Percentiles rank a stretch among this genome's conserved stretches.
Conservation (phyloP, 2,797 vertebrate genomes). For the Acrossocheilus wenchowensis region DNA sequence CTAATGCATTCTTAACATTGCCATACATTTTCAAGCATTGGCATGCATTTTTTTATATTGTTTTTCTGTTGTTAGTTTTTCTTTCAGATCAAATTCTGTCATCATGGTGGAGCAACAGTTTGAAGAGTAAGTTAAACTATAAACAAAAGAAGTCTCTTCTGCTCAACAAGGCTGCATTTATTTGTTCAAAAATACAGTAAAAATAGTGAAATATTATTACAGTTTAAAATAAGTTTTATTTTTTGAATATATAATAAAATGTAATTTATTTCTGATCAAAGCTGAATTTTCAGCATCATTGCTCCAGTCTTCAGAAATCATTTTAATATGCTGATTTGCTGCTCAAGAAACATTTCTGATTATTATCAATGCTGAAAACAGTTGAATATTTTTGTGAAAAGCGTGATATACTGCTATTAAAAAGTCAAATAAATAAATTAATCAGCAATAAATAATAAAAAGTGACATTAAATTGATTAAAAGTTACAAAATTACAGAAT, state of each 20-base stretch:
- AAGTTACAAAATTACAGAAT: not conserved
- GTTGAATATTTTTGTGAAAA: too few relatives aligned
- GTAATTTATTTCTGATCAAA: not conserved
- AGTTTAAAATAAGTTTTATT: not conserved
- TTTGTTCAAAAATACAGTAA: not conserved
- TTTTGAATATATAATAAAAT: not conserved
- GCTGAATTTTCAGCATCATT: not conserved
- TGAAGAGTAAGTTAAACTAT: not conserved
- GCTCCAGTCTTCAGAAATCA: not conserved
- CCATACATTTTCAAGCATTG: not conserved
- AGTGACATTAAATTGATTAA: not conserved
- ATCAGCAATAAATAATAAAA: not conserved
- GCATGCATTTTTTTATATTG: not conserved
- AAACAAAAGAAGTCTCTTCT: not conserved
- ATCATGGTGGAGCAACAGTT: not conserved
- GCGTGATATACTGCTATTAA: not conserved
- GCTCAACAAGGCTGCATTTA: not conserved
- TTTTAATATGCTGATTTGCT: not conserved
- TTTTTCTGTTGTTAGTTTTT: not conserved
- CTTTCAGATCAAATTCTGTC: not conserved
- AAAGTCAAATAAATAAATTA: not conserved
- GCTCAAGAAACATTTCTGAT: not conserved
- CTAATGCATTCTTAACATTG: not conserved
- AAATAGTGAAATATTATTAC: not conserved
- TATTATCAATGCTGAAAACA: too few relatives aligned